These are phyloP conservation scores for Euwallacea similis DNA, from an alignment of 1,140 invertebrate species.

Conservation along the genomic window DNA sequence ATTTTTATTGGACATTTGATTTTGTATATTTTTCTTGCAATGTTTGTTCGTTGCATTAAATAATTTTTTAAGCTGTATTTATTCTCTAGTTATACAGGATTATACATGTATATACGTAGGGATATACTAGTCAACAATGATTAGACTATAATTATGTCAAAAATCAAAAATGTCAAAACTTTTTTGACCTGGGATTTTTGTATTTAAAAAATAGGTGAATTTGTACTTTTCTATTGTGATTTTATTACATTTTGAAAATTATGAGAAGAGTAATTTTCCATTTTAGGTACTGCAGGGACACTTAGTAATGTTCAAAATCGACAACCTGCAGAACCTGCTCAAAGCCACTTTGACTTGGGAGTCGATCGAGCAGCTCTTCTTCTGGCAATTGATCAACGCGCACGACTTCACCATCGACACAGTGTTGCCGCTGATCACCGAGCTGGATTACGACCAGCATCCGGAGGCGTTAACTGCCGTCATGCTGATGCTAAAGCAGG, in stretches of 20 bases:
- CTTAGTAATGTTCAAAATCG: conserved; percentile 76
- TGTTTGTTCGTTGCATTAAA: too few species aligned
- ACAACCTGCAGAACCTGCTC: conserved; percentile 70
- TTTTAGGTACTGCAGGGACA: conserved; percentile 81
- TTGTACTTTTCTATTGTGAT: neutral
- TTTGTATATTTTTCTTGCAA: too few species aligned
- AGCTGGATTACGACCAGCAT: conserved; percentile 84
- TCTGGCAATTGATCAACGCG: conserved; percentile 93
- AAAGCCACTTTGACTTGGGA: conserved; percentile 91
- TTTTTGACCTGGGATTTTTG: too few species aligned
- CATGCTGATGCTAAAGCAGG: conserved; percentile 86
- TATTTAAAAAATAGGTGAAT: too few species aligned
- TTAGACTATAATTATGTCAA: too few species aligned
- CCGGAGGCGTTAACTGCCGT: conserved; percentile 92
- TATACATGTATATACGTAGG: too few species aligned
- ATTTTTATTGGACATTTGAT: too few species aligned
- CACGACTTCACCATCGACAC: conserved; percentile 90
- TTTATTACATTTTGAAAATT: neutral
- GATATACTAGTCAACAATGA: too few species aligned
- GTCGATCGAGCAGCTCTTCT: conserved; percentile 93
- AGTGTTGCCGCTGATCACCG: conserved; percentile 85
- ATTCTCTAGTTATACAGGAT: too few species aligned
- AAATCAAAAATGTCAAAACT: too few species aligned
- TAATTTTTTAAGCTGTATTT: too few species aligned
- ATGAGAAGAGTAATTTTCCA: neutral